These are phyloP conservation scores for Daphoenositta chrysoptera DNA, from an alignment of 2,113 vertebrate species.

Conservation along the genomic window DNA sequence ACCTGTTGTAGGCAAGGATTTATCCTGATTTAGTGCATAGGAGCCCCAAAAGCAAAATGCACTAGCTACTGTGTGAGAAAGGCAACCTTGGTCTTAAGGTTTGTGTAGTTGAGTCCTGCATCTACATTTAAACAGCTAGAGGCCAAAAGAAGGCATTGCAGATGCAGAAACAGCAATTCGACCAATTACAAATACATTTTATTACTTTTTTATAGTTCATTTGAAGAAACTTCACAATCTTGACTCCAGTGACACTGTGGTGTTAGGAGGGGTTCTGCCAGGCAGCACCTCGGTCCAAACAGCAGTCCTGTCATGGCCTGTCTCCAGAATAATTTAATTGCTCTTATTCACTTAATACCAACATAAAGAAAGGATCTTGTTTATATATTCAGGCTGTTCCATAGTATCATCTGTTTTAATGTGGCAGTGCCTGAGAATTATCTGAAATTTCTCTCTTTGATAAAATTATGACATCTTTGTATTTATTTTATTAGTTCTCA, in stretches of 20 bases:
- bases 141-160: background rate
- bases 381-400: background rate
- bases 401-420: background rate
- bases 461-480: background rate
- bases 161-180: background rate
- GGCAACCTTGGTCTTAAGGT: background rate
- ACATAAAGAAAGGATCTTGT: background rate
- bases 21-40: background rate
- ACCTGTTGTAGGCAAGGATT: background rate
- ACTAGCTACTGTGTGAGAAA: background rate
- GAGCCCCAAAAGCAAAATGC: background rate
- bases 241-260: background rate
- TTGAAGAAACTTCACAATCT: background rate
- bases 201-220: background rate
- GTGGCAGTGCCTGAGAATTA: background rate
- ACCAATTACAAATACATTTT: accelerated
- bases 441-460: background rate
- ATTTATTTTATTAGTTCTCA: background rate
- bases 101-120: background rate
- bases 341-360: background rate
- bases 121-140: background rate
- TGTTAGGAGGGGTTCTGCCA: background rate
- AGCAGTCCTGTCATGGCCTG: background rate
- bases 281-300: background rate
- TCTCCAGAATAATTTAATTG: background rate